phyloP scores from a whole-genome alignment of 1,140 invertebrate species.

The Drosophila yakuba region DNA sequence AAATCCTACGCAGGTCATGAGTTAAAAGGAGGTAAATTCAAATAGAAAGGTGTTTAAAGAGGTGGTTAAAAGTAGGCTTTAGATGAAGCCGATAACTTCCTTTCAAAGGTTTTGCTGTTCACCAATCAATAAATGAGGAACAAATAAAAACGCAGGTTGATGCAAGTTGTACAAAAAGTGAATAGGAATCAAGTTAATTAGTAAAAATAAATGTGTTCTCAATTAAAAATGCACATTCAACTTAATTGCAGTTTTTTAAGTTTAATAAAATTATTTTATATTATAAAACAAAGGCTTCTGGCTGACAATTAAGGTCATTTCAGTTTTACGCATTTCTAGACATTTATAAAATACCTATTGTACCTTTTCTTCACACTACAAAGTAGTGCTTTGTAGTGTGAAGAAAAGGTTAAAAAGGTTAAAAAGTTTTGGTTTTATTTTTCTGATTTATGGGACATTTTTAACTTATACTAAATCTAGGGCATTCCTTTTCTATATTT shows the following conservation, averaged over 20 bases:
- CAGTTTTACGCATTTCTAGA: neutral
- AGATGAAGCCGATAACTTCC: neutral
- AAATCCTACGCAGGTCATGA: slow-evolving; percentile 26
- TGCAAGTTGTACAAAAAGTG: neutral
- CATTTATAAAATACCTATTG: neutral
- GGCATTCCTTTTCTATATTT: too few relatives aligned
- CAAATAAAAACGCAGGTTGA: too few relatives aligned
- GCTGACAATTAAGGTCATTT: neutral
- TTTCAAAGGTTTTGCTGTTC: neutral
- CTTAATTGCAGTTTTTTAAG: neutral
- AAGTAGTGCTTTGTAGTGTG: too few relatives aligned
- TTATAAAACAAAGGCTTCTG: neutral
- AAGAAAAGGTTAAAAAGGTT: too few relatives aligned
- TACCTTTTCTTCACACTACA: too few relatives aligned
- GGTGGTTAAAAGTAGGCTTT: neutral
- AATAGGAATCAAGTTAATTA: neutral
- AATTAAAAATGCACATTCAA: neutral
- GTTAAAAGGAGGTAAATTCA: neutral
- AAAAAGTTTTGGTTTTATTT: neutral
- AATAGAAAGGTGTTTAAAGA: neutral
- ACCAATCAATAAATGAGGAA: neutral
- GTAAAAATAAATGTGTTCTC: neutral
- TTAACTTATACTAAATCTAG: too few relatives aligned
- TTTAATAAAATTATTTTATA: neutral
- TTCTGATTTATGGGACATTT: too few relatives aligned